Conservation (phyloP, 2,113 vertebrate species). For the Monopterus albus region DNA sequence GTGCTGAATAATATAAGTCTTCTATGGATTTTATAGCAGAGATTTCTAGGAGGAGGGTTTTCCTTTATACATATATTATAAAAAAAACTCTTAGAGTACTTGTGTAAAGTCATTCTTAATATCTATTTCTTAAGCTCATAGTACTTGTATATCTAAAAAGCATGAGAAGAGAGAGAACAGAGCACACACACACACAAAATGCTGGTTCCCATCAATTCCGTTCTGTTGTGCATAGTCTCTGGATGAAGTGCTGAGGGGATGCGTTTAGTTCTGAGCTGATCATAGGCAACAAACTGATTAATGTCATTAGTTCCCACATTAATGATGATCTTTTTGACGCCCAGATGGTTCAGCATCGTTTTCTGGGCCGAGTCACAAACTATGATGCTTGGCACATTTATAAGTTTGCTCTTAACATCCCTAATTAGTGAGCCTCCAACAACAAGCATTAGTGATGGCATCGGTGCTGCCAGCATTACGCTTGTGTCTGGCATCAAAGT, state of each 20-base stretch:
- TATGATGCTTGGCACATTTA: constrained; percentile 45
- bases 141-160: too few relatives aligned
- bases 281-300: constrained; percentile 38
- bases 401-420: constrained; percentile 35
- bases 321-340: constrained; percentile 35
- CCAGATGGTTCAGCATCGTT: constrained; percentile 51
- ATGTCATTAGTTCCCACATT: constrained; percentile 46
- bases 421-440: constrained; percentile 49
- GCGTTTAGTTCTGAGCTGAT: constrained; percentile 21
- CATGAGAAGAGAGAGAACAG: too few relatives aligned
- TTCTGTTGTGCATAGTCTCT: background rate
- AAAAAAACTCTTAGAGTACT: background rate
- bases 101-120: too few relatives aligned
- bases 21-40: constrained; percentile 20
- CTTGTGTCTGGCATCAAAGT: constrained; percentile 9
- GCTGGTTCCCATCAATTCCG: background rate
- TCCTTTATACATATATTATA: background rate
- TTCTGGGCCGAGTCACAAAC: constrained; percentile 48
- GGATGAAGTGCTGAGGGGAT: constrained; percentile 10
- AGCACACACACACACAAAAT: constrained; percentile 1
- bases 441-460: constrained; percentile 39
- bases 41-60: background rate
- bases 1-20: constrained; percentile 28
- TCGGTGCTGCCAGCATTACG: constrained; percentile 21
- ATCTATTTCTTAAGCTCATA: too few relatives aligned